These are phyloP conservation scores for Masnerella sp. DNA, from an alignment of 2,888 invertebrate species.

Conservation along the genomic window DNA sequence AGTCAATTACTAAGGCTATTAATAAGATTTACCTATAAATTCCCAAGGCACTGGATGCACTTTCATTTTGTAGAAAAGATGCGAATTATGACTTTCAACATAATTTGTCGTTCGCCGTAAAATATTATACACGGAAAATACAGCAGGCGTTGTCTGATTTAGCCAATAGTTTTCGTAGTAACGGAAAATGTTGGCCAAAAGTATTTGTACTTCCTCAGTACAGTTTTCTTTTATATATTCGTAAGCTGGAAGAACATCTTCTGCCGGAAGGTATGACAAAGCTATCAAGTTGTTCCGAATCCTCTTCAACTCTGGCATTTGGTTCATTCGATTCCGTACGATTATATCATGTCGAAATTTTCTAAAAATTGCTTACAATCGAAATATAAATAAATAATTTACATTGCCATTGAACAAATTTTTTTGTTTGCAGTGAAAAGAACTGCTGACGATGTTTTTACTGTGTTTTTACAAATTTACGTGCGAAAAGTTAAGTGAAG, in stretches of 20 bases:
- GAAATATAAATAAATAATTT: too few relatives aligned
- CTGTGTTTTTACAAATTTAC: too few relatives aligned
- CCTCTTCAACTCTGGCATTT: neutral
- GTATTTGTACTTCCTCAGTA: neutral
- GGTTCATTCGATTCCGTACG: neutral
- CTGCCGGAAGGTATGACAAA: neutral
- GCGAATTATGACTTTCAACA: neutral
- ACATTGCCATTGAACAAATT: too few relatives aligned
- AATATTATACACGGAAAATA: neutral
- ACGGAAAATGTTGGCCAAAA: neutral
- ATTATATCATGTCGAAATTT: neutral
- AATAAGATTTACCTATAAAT: too few relatives aligned
- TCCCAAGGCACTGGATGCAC: neutral
- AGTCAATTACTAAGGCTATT: too few relatives aligned
- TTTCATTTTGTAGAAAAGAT: neutral
- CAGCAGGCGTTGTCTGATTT: neutral
- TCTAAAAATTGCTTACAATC: conserved; percentile 1
- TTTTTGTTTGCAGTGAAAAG: too few relatives aligned
- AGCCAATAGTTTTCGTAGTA: conserved; percentile 5
- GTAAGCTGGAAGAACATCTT: neutral
- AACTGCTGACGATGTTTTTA: too few relatives aligned
- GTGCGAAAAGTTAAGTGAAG: too few relatives aligned
- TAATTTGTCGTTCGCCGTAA: neutral
- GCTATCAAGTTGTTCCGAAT: conserved; percentile 11
- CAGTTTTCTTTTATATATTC: neutral